Evolutionary conservation across 2,888 invertebrate genomes (phyloP).

Genomic region (Arge pagana): DNA sequence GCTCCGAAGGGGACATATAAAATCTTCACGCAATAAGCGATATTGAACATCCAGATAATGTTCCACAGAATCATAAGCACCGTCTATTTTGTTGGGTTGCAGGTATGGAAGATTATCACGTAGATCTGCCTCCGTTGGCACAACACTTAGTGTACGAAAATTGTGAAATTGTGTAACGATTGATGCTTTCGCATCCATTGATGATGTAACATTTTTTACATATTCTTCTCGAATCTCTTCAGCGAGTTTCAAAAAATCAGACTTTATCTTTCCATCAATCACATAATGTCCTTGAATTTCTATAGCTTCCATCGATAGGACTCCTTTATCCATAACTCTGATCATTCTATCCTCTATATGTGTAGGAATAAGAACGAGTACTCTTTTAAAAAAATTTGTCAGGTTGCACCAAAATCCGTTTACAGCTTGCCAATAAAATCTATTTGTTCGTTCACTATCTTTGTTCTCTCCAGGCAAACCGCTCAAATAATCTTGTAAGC

Average conservation of each 20-base stretch:
- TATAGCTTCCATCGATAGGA: neutral
- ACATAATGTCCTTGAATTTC: neutral
- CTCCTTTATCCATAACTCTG: constrained; percentile 38
- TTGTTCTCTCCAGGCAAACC: constrained; percentile 29
- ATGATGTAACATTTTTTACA: too few species aligned
- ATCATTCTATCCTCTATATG: constrained; percentile 45
- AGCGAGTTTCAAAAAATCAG: constrained; percentile 46
- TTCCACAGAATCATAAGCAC: constrained; percentile 67
- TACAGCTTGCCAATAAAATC: constrained; percentile 37
- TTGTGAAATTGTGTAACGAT: neutral
- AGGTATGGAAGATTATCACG: constrained; percentile 56
- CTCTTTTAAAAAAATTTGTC: constrained; percentile 43
- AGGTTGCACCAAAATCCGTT: constrained; percentile 39
- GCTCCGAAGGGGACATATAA: constrained; percentile 72
- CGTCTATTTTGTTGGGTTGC: constrained; percentile 65
- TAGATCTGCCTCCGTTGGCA: constrained; percentile 60
- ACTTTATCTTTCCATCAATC: constrained; percentile 51
- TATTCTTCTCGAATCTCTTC: too few species aligned
- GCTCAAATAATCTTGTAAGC: constrained; percentile 34
- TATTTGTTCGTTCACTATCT: constrained; percentile 27
- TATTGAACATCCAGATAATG: constrained; percentile 84
- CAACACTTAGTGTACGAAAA: constrained; percentile 60
- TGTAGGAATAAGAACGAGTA: constrained; percentile 49
- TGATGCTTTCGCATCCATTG: neutral
- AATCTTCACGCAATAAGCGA: constrained; percentile 78